phyloP scores from a whole-genome alignment of 2,113 vertebrate genomes.

The Typhlomys cinereus region DNA sequence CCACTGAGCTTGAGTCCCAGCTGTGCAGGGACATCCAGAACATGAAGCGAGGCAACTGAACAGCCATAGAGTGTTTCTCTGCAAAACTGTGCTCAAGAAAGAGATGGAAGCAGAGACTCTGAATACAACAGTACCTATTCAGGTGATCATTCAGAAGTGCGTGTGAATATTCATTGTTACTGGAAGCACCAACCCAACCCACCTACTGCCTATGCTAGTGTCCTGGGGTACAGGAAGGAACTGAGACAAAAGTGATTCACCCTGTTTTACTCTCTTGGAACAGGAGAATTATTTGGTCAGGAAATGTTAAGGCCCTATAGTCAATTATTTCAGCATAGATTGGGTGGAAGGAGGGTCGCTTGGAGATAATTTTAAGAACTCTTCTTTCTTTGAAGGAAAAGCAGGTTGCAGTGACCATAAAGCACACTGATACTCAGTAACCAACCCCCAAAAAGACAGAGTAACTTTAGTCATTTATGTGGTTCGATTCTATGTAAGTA shows the following conservation, averaged over 20 bases:
- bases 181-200: background rate
- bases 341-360: background rate
- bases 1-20: background rate
- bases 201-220: background rate
- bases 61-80: background rate
- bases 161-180: background rate
- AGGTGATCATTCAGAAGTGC: background rate
- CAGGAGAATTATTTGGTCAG: background rate
- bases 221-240: background rate
- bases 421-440: background rate
- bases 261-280: background rate
- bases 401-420: background rate
- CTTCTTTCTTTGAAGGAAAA: conserved; percentile 29
- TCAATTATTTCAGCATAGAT: background rate
- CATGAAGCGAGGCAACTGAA: background rate
- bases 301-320: background rate
- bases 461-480: background rate
- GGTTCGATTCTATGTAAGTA: conserved; percentile 41
- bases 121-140: background rate
- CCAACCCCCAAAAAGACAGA: background rate
- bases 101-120: background rate
- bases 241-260: background rate
- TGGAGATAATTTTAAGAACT: conserved; percentile 11
- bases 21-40: background rate
- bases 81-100: background rate